Evolutionary conservation across 2,888 invertebrate species (phyloP), one percentile per base, ranked within the genome.

Genomic region (Drosophila anomalata): DNA sequence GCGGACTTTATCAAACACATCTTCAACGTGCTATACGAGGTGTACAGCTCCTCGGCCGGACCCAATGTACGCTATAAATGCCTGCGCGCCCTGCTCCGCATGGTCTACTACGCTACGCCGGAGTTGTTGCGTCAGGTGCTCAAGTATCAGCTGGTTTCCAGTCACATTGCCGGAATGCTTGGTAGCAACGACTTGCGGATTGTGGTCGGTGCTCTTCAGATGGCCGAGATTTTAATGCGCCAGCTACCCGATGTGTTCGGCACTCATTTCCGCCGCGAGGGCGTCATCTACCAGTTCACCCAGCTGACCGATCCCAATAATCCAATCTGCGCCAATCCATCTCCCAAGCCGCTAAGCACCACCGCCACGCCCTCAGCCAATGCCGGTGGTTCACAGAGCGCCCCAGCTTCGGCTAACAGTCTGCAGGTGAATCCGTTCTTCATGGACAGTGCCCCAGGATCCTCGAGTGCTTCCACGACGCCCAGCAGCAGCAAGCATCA

Each of bases 111-210:
- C 91, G 97, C 98, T 9, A 96, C 95, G 76, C 95, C 97, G 0
- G 95, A 97, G 82, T 93, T 99, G 76, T 93, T 99, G 53, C 94
- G 96, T 86, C 96, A 95, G 78, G 95, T 95, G 74, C 92, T 94
- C 52, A 94, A 94, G 89, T 94, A 93, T 90, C 94, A 94, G 92
- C 94, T 97, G 76, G 97, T 98, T 61, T 97, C 97, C 70, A 98
- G 98, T 84, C 98, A 99, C 92, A 97, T 99, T 90, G 99, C 99
- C 31, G 98, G 98, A 65, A 99, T 99, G 98, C 95, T 99, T 94
- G 98, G 98, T 0, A 98, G 98, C 4, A 97, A 96, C 90, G 99
- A 99, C 93, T 93, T 99, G 73, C 95, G 98, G 89, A 98, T 99
- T 89, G 98, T 99, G 46, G 98, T 99, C 52, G 98, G 98, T 57